Percentiles rank a stretch among this genome's conserved stretches.
Evolutionary conservation across 2,797 vertebrate species (phyloP).

Genomic region (Lutjanus argentimaculatus): DNA sequence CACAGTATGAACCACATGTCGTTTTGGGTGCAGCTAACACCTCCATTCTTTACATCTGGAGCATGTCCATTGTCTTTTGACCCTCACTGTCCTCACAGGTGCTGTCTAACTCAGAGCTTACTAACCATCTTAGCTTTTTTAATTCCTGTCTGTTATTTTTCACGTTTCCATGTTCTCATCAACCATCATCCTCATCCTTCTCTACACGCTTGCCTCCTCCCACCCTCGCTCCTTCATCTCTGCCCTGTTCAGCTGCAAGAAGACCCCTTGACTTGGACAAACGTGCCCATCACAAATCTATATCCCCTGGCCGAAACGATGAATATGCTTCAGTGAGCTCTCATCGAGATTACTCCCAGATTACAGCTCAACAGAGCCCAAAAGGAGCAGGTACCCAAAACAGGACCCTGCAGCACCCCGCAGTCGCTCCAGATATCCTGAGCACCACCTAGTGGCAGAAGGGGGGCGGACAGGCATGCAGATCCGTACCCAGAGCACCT

Average conservation of each 20-base stretch:
- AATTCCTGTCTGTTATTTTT: constrained; percentile 54
- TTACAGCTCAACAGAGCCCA: constrained; percentile 79
- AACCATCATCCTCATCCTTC: constrained; percentile 49
- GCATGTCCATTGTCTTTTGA: constrained; percentile 24
- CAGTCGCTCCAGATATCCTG: constrained; percentile 71
- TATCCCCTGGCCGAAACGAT: constrained; percentile 46
- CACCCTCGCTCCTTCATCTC: constrained; percentile 29
- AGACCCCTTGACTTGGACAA: constrained; percentile 73
- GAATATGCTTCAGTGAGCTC: constrained; percentile 41
- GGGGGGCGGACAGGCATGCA: constrained; percentile 65
- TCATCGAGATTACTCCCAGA: constrained; percentile 73
- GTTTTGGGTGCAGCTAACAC: constrained; percentile 26
- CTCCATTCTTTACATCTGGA: not conserved
- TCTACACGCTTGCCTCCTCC: constrained; percentile 22
- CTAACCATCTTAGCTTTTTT: constrained; percentile 78
- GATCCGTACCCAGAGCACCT: constrained; percentile 77
- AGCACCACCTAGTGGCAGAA: constrained; percentile 59
- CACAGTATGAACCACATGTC: not conserved
- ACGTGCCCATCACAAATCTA: constrained; percentile 44
- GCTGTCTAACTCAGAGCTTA: constrained; percentile 58
- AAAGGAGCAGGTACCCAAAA: constrained; percentile 83
- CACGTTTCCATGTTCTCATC: constrained; percentile 59
- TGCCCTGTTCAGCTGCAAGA: constrained; percentile 64
- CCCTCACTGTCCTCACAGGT: constrained; percentile 40
- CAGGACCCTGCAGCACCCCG: constrained; percentile 67